Evolutionary conservation across 2,888 invertebrate species (phyloP), one percentile per base, ranked within the genome.

Genomic region (Drosophila nr. perissopoda): DNA sequence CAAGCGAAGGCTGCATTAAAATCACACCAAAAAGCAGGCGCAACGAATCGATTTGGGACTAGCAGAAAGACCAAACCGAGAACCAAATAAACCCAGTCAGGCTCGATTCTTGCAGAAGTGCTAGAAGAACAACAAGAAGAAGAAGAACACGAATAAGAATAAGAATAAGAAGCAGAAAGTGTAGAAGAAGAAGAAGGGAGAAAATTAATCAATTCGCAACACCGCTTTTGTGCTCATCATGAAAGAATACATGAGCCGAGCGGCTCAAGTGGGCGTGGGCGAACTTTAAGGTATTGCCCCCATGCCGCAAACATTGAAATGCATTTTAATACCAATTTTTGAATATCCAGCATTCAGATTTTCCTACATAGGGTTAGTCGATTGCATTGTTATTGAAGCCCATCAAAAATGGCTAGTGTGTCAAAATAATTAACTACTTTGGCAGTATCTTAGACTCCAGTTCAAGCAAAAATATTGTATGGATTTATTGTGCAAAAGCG

Each of bases 131-230:
- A 8, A 16, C 34, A 25, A 16, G 34, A 31, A 21, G 21, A 29
- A 51, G 21, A 52, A 25, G 18, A n/a, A 3, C 34, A 33, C 13
- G 31, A 29, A 31, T 16, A 34, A 13, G 16, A 53, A 53, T 4
- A 25, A 8, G 38, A 38, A n/a, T 11, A 42, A 11, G 10, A 40
- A 40, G 42, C 11, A 42, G 11, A 42, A 42, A 11, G 21, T 21
- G 11, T 11, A 5, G 40, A n/a, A n/a, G 40, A 10, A 38, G 54
- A 27, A 27, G 54, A 34, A 54, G 61, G 56, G 52, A 40, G 36
- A 81, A 76, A 73, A 70, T 82, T 81, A 90, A 91, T 91, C 90
- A 91, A 91, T 91, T 91, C 76, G 90, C 75, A 81, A 88, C 76
- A 90, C 81, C 84, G 81, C 83, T 88, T 91, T 76, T 64, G 27